These are phyloP conservation scores for Eudemis profundana DNA, from an alignment of 2,888 invertebrate genomes.

Conservation along the genomic window DNA sequence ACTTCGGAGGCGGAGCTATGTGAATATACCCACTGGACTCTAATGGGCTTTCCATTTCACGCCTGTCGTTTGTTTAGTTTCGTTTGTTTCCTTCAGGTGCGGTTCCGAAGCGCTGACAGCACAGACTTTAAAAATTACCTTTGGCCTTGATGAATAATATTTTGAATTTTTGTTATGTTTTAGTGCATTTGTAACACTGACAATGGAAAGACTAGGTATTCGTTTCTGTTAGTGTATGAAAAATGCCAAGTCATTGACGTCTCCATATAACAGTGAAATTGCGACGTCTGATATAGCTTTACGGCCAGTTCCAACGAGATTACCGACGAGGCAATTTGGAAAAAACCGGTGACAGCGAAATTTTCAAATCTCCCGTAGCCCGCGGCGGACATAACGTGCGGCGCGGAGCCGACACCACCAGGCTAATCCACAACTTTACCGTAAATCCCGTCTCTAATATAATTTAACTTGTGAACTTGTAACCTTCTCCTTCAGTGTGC, in stretches of 20 bases:
- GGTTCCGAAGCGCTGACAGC: too few relatives aligned
- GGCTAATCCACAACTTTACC: too few relatives aligned
- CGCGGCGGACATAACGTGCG: conserved; percentile 53
- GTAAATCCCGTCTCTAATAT: too few relatives aligned
- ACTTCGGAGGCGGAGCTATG: conserved; percentile 14
- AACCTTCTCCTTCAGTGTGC: too few relatives aligned
- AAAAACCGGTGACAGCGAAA: conserved; percentile 71
- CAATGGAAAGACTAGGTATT: conserved; percentile 1
- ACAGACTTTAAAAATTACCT: too few relatives aligned
- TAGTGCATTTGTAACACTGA: neutral
- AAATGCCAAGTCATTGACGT: conserved; percentile 18
- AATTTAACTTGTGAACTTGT: too few relatives aligned
- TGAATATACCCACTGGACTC: neutral
- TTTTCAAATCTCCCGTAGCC: conserved; percentile 61
- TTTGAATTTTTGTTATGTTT: too few relatives aligned
- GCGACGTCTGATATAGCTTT: conserved; percentile 54
- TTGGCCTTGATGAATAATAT: too few relatives aligned
- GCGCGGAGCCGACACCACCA: conserved; percentile 35
- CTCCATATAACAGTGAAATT: conserved; percentile 6
- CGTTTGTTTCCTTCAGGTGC: too few relatives aligned
- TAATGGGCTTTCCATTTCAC: too few relatives aligned
- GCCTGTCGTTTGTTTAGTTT: too few relatives aligned
- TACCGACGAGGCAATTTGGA: conserved; percentile 63
- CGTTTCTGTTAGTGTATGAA: conserved; percentile 3
- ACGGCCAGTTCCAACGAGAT: conserved; percentile 76